Evolutionary conservation across 2,888 invertebrate genomes (phyloP).

Genomic region (Leptura quadrifasciata): DNA sequence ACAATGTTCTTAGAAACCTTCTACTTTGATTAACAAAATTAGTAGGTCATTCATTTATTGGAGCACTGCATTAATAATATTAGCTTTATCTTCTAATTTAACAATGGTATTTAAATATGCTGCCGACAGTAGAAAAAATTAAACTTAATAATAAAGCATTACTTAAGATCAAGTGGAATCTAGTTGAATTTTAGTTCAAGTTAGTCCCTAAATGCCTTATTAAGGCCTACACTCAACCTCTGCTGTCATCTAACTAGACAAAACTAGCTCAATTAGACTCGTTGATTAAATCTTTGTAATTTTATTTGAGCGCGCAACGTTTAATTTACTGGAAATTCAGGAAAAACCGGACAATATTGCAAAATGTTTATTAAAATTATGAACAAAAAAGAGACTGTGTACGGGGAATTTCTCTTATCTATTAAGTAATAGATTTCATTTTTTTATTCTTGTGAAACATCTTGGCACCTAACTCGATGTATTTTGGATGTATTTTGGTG

Average conservation of each 20-base stretch:
- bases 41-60: no score
- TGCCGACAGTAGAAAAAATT: neutral
- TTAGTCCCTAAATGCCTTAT: neutral
- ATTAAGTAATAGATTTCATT: no score
- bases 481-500: no score
- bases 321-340: neutral
- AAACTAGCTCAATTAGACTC: neutral
- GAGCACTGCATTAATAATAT: no score
- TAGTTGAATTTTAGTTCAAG: neutral
- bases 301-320: neutral
- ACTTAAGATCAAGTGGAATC: neutral
- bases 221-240: neutral
- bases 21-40: no score
- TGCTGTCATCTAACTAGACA: neutral
- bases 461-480: no score
- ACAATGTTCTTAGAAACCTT: no score
- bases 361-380: neutral
- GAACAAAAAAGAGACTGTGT: no score
- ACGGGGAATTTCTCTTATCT: no score
- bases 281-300: slow-evolving; percentile 3
- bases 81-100: neutral
- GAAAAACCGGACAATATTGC: neutral
- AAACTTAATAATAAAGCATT: neutral
- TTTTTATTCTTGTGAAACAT: no score
- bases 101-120: neutral